Base-by-base conservation (phyloP, 2,797 vertebrate species). In the Anisognathus igniventris region DNA sequence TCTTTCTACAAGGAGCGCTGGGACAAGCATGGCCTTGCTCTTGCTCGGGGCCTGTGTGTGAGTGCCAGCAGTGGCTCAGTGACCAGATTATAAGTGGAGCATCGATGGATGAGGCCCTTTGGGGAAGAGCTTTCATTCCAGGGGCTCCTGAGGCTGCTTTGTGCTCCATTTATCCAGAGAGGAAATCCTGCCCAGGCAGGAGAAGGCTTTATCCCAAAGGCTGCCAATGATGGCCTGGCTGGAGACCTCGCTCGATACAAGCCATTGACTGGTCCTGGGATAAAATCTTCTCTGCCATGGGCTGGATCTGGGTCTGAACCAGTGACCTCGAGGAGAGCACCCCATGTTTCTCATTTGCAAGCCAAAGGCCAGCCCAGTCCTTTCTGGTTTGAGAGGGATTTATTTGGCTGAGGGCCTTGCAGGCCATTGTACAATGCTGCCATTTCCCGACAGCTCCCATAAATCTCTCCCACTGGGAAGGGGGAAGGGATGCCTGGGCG, bases 251-350 rank as follows among this genome's bases (percentile, higher is more conserved):
- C 65, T 91, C 65, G 8, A 31, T 76, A n/a, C 31, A 3, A 60
- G 14, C 45, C 88, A 91, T 76, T 70, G 83, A 75, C 76, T n/a
- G 58, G 2, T 45, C 31, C 85, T 68, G 37, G 53, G 70, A 14
- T 78, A 72, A 50, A 60, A 78, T 20, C 65, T 30, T 67, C 61
- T 31, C 83, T 61, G 7, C 82, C 70, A 0, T 21, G 64, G 67
- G 50, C 75, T 75, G 54, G 39, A 75, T 66, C 68, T 95, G 79
- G 87, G 24, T 75, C 7, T 90, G 91, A 83, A 95, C 57, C 84
- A 74, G 75, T 83, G 93, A 95, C 93, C 95, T 61, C 18, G 64
- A 94, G 78, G 33, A 64, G 58, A 92, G 67, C 37, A 37, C 64
- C 42, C 61, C 7, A 9, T 76, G 67, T 79, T 91, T 82, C 42